Evolutionary conservation across 1,140 invertebrate species (phyloP), one percentile per base, ranked within the genome.

Genomic region (Orussus abietinus): DNA sequence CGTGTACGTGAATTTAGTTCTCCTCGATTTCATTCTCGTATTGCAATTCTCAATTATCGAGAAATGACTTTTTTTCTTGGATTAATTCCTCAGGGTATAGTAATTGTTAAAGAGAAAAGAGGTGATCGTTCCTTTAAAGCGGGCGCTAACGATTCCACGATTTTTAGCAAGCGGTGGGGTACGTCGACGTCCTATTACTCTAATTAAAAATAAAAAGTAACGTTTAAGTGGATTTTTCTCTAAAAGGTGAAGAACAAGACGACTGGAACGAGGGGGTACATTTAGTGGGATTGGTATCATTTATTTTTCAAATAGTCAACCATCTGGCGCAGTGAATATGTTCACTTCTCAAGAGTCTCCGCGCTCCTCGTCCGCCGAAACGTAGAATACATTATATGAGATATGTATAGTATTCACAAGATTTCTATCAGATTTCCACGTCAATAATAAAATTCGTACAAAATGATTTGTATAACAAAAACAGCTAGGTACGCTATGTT

Each of bases 401-500:
- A 60, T 64, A 69, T 69, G 49, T 67, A 66, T 66, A 66, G 49
- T 69, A 71, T 67, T 65, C 63, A 70, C 63, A 71, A 63, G 50
- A 44, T 52, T 45, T 47, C 57, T 41, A 35, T 40, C 22, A 18
- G 30, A 7, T 43, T 20, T 29, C 11, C 7, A 38, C 38, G 30
- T 52, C 26, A 50, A 51, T 56, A 54, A 66, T 68, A 68, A 70
- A 64, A 65, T 69, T 63, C 64, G 53, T 69, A 60, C 55, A 63
- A 67, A 69, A 60, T 59, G 43, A 56, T 65, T 62, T 62, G 45
- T 36, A 54, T 66, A 61, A 64, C 59, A 66, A 62, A 61, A 72
- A 63, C 46, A 62, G 32, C 4, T 39, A 46, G 49, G 39, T 61
- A 56, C 41, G 51, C 54, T 40, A 30, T 63, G 33, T 49, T 57